Conservation (phyloP, 2,113 vertebrate genomes). For the Smithornis capensis region DNA sequence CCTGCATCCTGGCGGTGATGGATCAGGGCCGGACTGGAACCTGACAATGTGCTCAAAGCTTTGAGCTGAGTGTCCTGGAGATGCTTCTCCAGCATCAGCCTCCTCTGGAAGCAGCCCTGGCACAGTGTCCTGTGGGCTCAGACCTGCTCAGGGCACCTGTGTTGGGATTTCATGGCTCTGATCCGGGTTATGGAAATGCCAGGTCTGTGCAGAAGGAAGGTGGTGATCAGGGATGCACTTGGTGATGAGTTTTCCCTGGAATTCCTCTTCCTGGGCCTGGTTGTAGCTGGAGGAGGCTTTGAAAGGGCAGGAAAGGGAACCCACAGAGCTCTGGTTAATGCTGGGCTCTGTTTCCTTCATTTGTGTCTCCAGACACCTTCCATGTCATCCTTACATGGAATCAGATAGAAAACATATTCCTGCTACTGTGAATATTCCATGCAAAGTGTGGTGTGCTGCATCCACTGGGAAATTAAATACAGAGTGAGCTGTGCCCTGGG, state of each 20-base stretch:
- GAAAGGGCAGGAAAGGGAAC: background rate
- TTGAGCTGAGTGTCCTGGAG: background rate
- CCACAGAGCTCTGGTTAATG: fast-evolving
- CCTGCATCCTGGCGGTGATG: background rate
- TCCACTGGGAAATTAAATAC: background rate
- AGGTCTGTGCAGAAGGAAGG: background rate
- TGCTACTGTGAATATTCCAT: background rate
- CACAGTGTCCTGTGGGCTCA: background rate
- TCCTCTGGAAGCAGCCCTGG: background rate
- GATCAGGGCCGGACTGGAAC: background rate
- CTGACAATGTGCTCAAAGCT: background rate
- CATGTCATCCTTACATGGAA: background rate
- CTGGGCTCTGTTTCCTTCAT: background rate
- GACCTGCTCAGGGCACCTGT: background rate
- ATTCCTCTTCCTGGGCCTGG: background rate
- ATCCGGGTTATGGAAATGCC: fast-evolving
- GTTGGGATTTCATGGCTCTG: background rate
- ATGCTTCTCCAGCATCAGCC: background rate
- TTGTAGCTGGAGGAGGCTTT: background rate
- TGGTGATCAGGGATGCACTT: background rate
- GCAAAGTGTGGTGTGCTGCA: background rate
- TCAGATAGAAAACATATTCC: background rate
- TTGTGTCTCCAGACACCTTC: fast-evolving
- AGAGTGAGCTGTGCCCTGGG: fast-evolving
- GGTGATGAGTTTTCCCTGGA: background rate